Conservation (phyloP, 2,797 vertebrate species). For the Podarcis lilfordi region DNA sequence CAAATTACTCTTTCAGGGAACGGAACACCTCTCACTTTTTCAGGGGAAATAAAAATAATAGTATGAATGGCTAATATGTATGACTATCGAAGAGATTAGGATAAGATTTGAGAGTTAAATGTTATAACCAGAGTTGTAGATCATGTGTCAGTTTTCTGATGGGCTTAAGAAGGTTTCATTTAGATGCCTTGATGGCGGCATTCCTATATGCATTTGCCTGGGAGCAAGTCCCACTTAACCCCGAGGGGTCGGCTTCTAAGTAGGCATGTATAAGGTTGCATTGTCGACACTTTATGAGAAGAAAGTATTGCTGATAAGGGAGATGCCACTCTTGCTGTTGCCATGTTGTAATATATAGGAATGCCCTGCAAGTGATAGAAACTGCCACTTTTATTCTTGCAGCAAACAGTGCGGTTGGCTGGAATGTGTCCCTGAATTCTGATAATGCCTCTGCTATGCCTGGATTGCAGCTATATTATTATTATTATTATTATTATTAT, state of each 20-base stretch:
- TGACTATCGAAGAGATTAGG: neutral
- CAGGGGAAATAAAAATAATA: neutral
- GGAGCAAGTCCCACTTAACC: too few relatives aligned
- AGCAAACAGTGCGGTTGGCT: too few relatives aligned
- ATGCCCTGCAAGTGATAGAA: neutral
- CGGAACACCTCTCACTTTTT: conserved; percentile 23
- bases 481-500: too few relatives aligned
- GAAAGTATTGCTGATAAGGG: neutral
- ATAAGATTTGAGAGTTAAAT: neutral
- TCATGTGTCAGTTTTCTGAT: neutral
- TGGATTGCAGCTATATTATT: too few relatives aligned
- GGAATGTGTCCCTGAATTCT: too few relatives aligned
- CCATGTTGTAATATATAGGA: neutral
- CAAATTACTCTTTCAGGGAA: conserved; percentile 21
- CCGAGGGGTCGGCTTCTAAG: too few relatives aligned
- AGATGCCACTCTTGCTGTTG: neutral
- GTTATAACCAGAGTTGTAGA: neutral
- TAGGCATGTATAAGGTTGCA: too few relatives aligned
- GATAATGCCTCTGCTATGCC: too few relatives aligned
- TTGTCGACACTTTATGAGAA: too few relatives aligned
- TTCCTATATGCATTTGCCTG: too few relatives aligned
- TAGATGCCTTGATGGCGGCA: neutral
- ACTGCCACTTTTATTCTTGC: neutral
- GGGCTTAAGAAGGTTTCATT: neutral
- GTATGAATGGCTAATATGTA: neutral